Evolutionary conservation across 2,113 vertebrate genomes (phyloP).

Genomic region (Alethe diademata): DNA sequence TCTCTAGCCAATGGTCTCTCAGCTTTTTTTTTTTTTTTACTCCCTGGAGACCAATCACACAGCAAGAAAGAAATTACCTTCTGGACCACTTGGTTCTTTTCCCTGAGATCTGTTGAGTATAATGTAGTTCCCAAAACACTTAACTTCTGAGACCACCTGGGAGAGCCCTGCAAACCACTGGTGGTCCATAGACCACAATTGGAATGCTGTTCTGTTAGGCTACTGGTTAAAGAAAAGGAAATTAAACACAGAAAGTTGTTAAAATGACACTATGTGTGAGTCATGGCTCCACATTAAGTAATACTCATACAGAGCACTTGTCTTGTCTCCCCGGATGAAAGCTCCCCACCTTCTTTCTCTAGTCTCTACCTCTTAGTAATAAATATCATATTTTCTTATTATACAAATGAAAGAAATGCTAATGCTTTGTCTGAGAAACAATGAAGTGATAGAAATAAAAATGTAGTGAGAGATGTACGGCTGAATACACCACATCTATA

Average conservation of each 20-base stretch:
- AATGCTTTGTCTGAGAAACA: slow-evolving; percentile 37
- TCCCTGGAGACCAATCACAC: background rate
- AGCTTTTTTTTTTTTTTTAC: too few species aligned
- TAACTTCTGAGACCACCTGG: slow-evolving; percentile 10
- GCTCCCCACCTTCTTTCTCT: background rate
- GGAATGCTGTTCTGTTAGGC: background rate
- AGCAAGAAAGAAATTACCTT: background rate
- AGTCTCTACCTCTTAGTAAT: background rate
- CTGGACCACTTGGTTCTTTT: background rate
- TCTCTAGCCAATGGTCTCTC: background rate
- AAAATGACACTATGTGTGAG: slow-evolving; percentile 26
- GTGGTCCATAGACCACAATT: background rate
- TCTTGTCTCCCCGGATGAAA: background rate
- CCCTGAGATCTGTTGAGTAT: background rate
- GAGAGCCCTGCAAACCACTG: background rate
- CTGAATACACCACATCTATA: background rate
- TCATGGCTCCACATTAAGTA: slow-evolving; percentile 8
- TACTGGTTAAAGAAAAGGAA: slow-evolving; percentile 40
- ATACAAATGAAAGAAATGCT: slow-evolving; percentile 24
- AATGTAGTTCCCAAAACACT: background rate
- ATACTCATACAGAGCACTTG: background rate
- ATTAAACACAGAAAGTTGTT: slow-evolving; percentile 55
- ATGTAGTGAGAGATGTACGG: background rate
- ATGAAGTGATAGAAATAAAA: slow-evolving; percentile 26
- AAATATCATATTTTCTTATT: slow-evolving; percentile 29